phyloP scores from a whole-genome alignment of 2,797 vertebrate genomes.

The Pseudopleuronectes americanus region DNA sequence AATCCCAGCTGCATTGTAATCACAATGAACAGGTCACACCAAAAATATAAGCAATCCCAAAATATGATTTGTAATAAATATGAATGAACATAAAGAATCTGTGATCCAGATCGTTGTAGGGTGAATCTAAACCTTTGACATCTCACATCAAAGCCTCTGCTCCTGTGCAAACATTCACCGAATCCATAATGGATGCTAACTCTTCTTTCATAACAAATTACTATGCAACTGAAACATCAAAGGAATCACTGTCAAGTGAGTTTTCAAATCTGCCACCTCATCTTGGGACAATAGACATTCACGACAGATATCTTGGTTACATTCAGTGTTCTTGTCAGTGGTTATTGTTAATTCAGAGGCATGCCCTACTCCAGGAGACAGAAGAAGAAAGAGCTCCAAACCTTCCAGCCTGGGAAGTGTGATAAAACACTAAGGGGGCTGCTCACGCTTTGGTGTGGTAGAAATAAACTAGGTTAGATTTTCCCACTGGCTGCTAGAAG shows the following conservation, averaged over 20 bases:
- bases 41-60: background rate
- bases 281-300: slow-evolving; percentile 42
- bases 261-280: slow-evolving; percentile 52
- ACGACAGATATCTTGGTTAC: slow-evolving; percentile 52
- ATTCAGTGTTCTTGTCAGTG: slow-evolving; percentile 58
- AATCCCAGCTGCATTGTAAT: background rate
- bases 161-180: slow-evolving; percentile 58
- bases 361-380: slow-evolving; percentile 29
- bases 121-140: slow-evolving; percentile 57
- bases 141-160: slow-evolving; percentile 72
- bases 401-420: slow-evolving; percentile 24
- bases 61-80: background rate
- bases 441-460: slow-evolving; percentile 29
- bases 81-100: slow-evolving; percentile 4
- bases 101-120: slow-evolving; percentile 30
- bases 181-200: slow-evolving; percentile 75
- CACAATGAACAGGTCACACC: background rate
- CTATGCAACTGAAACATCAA: slow-evolving; percentile 59
- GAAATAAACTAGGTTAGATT: slow-evolving; percentile 65
- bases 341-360: slow-evolving; percentile 64
- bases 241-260: slow-evolving; percentile 56
- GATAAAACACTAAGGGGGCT: slow-evolving; percentile 42
- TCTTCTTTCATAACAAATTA: slow-evolving; percentile 69
- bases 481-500: slow-evolving; percentile 54
- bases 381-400: slow-evolving; percentile 42